Conservation (phyloP, 2,113 vertebrate genomes). For the Proterorhinus semilunaris region DNA sequence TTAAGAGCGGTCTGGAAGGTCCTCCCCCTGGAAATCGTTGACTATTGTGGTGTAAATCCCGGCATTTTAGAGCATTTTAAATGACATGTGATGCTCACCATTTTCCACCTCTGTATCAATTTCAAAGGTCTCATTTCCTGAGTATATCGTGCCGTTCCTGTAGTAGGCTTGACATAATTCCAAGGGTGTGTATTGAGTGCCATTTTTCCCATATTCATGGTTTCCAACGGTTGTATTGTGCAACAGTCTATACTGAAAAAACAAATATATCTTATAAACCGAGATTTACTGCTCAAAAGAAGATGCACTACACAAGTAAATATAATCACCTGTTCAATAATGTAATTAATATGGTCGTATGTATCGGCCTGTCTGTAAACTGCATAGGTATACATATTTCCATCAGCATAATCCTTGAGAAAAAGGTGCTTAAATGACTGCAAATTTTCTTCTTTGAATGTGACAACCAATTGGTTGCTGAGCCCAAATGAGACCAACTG, state of each 20-base stretch:
- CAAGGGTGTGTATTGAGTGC: slow-evolving; percentile 70
- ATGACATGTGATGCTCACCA: slow-evolving; percentile 65
- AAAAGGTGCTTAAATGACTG: slow-evolving; percentile 90
- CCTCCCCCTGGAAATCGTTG: no score
- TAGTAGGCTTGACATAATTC: slow-evolving; percentile 88
- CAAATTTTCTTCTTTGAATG: slow-evolving; percentile 91
- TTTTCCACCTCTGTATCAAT: slow-evolving; percentile 86
- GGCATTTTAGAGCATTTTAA: no score
- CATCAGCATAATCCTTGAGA: slow-evolving; percentile 84
- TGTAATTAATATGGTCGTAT: slow-evolving; percentile 83
- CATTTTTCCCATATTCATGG: slow-evolving; percentile 85
- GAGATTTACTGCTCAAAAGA: neutral
- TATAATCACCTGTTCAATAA: slow-evolving; percentile 79
- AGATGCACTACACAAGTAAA: neutral
- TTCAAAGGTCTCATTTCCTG: slow-evolving; percentile 90
- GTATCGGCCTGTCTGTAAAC: slow-evolving; percentile 86
- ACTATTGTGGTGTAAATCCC: no score
- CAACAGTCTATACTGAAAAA: slow-evolving; percentile 81
- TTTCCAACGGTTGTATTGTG: slow-evolving; percentile 86
- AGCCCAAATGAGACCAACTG: slow-evolving; percentile 90
- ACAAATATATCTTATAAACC: neutral
- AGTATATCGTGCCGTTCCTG: slow-evolving; percentile 81
- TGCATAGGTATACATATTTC: slow-evolving; percentile 78
- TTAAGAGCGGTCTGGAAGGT: no score
- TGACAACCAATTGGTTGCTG: slow-evolving; percentile 94